phyloP scores from a whole-genome alignment of 2,888 invertebrate species.

The Anorthoa munda region DNA sequence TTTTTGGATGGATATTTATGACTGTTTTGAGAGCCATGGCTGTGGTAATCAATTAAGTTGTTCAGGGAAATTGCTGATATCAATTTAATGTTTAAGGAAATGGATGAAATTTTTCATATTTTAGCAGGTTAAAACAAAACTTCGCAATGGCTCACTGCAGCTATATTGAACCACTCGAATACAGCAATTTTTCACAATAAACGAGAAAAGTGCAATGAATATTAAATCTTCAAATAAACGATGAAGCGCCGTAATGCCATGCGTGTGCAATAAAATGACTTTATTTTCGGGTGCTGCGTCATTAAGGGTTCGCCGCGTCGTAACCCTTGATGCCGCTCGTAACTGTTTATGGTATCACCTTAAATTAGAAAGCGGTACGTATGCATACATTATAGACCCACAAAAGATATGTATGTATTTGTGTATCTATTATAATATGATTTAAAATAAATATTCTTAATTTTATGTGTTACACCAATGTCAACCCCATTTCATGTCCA shows the following conservation, averaged over 20 bases:
- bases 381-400: constrained; percentile 76
- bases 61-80: constrained; percentile 2
- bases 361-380: constrained; percentile 84
- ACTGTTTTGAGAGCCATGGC: constrained; percentile 16
- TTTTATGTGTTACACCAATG: too few relatives aligned
- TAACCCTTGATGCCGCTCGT: constrained; percentile 88
- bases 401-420: too few relatives aligned
- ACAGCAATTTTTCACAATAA: constrained; percentile 16
- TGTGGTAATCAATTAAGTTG: constrained; percentile 8
- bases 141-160: neutral
- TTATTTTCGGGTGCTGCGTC: constrained; percentile 86
- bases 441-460: too few relatives aligned
- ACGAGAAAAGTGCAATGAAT: constrained; percentile 54
- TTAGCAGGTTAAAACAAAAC: neutral
- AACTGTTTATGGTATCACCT: constrained; percentile 88
- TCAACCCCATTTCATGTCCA: too few relatives aligned
- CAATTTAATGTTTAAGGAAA: constrained; percentile 22
- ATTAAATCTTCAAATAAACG: constrained; percentile 74
- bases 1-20: constrained; percentile 35
- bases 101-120: constrained; percentile 11
- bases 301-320: constrained; percentile 84
- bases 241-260: constrained; percentile 76
- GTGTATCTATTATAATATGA: too few relatives aligned
- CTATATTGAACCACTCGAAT: neutral
- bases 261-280: constrained; percentile 82